Evolutionary conservation across 2,113 vertebrate genomes (phyloP).

Genomic region (Chionis minor): DNA sequence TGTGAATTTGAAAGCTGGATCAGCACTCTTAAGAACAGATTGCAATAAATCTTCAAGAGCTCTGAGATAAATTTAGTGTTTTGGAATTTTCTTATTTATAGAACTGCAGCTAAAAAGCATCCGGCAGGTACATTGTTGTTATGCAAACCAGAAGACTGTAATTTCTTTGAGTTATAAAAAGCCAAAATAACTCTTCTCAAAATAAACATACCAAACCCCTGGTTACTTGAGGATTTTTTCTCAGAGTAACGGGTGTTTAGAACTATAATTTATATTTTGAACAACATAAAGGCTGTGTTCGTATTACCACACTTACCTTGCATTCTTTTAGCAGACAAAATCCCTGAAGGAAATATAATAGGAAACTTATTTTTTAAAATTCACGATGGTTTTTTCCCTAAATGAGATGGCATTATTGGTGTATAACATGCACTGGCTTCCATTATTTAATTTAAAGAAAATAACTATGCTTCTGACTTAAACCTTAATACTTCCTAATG

Average conservation of each 20-base stretch:
- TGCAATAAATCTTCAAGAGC: slow-evolving; percentile 37
- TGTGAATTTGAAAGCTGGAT: slow-evolving; percentile 12
- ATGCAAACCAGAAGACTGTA: neutral
- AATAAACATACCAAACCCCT: neutral
- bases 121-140: slow-evolving; percentile 23
- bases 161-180: slow-evolving; percentile 1
- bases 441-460: neutral
- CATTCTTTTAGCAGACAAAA: neutral
- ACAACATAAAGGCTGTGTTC: neutral
- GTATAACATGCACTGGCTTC: neutral
- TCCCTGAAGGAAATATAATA: neutral
- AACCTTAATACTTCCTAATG: neutral
- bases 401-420: neutral
- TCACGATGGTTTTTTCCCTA: neutral
- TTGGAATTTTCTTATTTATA: slow-evolving; percentile 15
- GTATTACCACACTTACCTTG: neutral
- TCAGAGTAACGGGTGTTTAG: neutral
- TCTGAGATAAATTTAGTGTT: neutral
- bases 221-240: neutral
- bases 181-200: neutral
- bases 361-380: neutral
- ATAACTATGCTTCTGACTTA: neutral
- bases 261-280: neutral
- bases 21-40: slow-evolving; percentile 12
- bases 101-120: neutral